These are phyloP conservation scores for Drymodes brunneopygia DNA, from an alignment of 2,113 vertebrate genomes.

Conservation along the genomic window DNA sequence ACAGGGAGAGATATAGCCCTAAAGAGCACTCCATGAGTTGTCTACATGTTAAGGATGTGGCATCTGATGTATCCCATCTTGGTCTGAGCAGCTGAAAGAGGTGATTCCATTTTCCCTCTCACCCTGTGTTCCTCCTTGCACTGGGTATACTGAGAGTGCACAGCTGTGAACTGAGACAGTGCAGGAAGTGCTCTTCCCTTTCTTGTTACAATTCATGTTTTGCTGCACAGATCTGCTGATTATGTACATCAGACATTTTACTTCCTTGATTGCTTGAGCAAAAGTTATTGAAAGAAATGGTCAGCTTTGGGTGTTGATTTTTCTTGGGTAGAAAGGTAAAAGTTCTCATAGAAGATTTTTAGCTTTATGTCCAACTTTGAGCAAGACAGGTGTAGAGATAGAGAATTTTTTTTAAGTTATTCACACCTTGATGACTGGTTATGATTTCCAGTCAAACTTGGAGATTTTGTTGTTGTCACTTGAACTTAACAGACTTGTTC, in stretches of 20 bases:
- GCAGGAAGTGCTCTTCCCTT: neutral
- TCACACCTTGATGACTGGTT: neutral
- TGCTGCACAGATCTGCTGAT: neutral
- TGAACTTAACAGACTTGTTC: neutral
- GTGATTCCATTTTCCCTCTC: neutral
- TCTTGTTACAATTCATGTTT: neutral
- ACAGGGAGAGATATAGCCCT: neutral
- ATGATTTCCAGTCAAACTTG: neutral
- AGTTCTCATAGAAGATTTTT: neutral
- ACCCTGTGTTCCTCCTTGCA: neutral
- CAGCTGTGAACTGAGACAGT: neutral
- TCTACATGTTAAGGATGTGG: fast-evolving
- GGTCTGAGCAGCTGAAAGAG: neutral
- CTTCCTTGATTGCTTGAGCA: neutral
- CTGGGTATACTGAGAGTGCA: neutral
- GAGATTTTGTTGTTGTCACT: neutral
- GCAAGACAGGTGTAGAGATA: neutral
- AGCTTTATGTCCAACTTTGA: neutral
- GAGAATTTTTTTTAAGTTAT: neutral
- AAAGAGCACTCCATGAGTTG: fast-evolving
- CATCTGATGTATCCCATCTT: neutral
- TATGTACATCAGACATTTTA: neutral
- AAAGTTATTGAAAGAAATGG: neutral
- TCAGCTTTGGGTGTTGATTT: neutral
- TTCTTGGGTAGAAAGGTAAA: neutral